Evolutionary conservation across 2,888 invertebrate species (phyloP).

Genomic region (Dendrolimus pini): DNA sequence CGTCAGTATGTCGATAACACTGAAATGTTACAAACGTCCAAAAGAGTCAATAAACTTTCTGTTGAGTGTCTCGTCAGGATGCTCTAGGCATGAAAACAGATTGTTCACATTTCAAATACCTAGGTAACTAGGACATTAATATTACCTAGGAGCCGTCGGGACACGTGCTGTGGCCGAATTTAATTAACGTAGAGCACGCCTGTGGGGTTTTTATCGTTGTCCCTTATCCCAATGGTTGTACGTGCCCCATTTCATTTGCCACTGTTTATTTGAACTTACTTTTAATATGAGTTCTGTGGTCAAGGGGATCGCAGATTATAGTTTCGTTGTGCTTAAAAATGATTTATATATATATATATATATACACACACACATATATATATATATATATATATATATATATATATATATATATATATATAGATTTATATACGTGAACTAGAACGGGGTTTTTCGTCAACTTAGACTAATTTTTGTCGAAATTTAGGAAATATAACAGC

Average conservation of each 20-base stretch:
- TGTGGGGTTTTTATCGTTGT: constrained; percentile 22
- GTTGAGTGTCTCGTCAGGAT: neutral
- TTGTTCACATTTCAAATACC: constrained; percentile 45
- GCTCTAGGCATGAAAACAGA: neutral
- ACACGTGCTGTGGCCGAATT: constrained; percentile 28
- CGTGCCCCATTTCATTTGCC: constrained; percentile 10
- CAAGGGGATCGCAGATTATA: too few species aligned
- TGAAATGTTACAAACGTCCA: neutral
- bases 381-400: too few species aligned
- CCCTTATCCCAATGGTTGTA: constrained; percentile 16
- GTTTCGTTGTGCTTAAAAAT: too few species aligned
- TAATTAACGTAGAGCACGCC: constrained; percentile 34
- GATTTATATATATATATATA: too few species aligned
- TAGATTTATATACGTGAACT: too few species aligned
- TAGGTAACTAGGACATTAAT: constrained; percentile 34
- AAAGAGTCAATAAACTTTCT: neutral
- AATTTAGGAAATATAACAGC: too few species aligned
- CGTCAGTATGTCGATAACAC: neutral
- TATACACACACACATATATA: too few species aligned
- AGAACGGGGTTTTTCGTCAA: too few species aligned
- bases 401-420: too few species aligned
- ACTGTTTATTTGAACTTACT: neutral
- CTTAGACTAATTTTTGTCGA: too few species aligned
- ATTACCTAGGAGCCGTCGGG: constrained; percentile 32
- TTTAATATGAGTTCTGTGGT: neutral